These are phyloP conservation scores for Microctonus brassicae DNA, from an alignment of 2,888 invertebrate species.

Conservation along the genomic window DNA sequence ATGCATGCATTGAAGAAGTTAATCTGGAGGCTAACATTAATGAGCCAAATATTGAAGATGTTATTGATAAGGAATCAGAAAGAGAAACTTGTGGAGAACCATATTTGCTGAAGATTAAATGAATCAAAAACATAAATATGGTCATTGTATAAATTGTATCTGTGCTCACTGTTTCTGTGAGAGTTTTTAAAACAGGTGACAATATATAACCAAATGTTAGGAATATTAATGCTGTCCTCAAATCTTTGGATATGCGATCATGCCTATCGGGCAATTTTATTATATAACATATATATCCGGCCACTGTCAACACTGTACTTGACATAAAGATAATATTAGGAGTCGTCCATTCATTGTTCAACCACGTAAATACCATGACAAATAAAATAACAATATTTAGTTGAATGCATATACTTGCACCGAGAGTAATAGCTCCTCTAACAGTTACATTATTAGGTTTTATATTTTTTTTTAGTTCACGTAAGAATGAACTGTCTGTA, in stretches of 20 bases:
- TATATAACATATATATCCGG: slow-evolving; percentile 77
- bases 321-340: slow-evolving; percentile 76
- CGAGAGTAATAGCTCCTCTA: slow-evolving; percentile 79
- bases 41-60: slow-evolving; percentile 94
- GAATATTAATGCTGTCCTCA: slow-evolving; percentile 85
- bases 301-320: slow-evolving; percentile 72
- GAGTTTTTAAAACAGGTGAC: slow-evolving; percentile 91
- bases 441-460: slow-evolving; percentile 82
- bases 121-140: slow-evolving; percentile 86
- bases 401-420: slow-evolving; percentile 84
- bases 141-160: slow-evolving; percentile 97
- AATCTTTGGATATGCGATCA: slow-evolving; percentile 71
- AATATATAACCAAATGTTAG: slow-evolving; percentile 88
- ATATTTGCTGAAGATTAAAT: slow-evolving; percentile 94
- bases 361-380: slow-evolving; percentile 79
- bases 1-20: slow-evolving; percentile 87
- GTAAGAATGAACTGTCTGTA: slow-evolving; percentile 87
- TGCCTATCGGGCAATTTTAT: slow-evolving; percentile 50
- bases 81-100: slow-evolving; percentile 89
- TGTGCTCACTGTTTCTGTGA: slow-evolving; percentile 96
- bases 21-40: slow-evolving; percentile 95
- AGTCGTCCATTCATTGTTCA: slow-evolving; percentile 78
- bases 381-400: slow-evolving; percentile 83
- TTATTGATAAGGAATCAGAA: slow-evolving; percentile 91
- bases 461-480: slow-evolving; percentile 87